Evolutionary conservation across 2,797 vertebrate species (phyloP).

Genomic region (Rhinophrynus dorsalis): DNA sequence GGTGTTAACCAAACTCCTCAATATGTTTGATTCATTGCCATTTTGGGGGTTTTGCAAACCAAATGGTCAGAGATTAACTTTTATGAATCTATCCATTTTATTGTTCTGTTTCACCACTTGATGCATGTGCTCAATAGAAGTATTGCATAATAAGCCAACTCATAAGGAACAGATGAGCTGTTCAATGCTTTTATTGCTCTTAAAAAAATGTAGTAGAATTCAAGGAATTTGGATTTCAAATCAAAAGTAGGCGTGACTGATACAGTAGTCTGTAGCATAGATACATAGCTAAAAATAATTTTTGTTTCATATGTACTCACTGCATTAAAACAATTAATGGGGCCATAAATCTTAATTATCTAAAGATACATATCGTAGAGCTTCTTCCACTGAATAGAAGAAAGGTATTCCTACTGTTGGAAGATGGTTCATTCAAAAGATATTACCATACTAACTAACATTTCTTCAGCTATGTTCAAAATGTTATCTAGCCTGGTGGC

Average conservation of each 20-base stretch:
- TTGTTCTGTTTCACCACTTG: conserved; percentile 13
- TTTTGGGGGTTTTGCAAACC: conserved; percentile 20
- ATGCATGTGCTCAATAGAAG: background rate
- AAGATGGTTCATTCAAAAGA: too few species aligned
- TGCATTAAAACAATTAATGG: too few species aligned
- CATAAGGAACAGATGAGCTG: conserved; percentile 39
- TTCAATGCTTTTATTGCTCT: conserved; percentile 7
- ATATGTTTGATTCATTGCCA: conserved; percentile 26
- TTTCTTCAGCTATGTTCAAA: too few species aligned
- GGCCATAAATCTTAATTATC: too few species aligned
- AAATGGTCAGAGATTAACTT: conserved; percentile 20
- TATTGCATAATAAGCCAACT: conserved; percentile 23
- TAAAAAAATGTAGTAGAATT: conserved; percentile 28
- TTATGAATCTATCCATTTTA: conserved; percentile 22
- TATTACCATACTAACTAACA: too few species aligned
- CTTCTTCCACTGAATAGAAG: too few species aligned
- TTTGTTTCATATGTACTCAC: too few species aligned
- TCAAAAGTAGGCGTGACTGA: conserved; percentile 21
- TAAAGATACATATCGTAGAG: too few species aligned
- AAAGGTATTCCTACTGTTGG: too few species aligned
- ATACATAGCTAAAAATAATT: too few species aligned
- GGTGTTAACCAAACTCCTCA: conserved; percentile 19
- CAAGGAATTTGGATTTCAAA: conserved; percentile 27
- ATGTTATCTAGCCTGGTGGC: too few species aligned
- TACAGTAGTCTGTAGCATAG: too few species aligned